Conservation (phyloP, 2,888 invertebrate genomes). For the Linnaemya vulpina region DNA sequence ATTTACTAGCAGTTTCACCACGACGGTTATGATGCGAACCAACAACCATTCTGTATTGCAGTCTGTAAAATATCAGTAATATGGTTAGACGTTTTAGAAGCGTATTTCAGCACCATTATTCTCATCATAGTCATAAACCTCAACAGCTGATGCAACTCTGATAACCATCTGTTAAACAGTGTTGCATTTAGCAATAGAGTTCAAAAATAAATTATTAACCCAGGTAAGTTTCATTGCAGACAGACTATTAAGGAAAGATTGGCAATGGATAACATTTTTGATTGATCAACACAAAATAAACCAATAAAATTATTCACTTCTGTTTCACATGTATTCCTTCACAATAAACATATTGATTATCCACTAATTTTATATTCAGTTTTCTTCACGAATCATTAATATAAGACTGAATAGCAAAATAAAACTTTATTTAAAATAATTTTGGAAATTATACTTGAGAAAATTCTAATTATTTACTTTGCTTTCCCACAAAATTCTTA, state of each 20-base stretch:
- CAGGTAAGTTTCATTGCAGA: slow-evolving; percentile 38
- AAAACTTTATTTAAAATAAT: background rate
- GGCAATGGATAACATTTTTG: no score
- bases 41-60: slow-evolving; percentile 80
- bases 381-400: background rate
- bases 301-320: no score
- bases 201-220: slow-evolving; percentile 45
- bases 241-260: background rate
- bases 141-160: slow-evolving; percentile 45
- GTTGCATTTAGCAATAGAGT: slow-evolving; percentile 29
- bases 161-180: slow-evolving; percentile 28
- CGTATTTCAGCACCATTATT: background rate
- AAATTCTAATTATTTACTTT: slow-evolving; percentile 36
- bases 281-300: no score
- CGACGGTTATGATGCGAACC: slow-evolving; percentile 82
- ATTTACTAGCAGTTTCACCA: slow-evolving; percentile 81
- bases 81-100: background rate
- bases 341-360: slow-evolving; percentile 28
- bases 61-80: slow-evolving; percentile 50
- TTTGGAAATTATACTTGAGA: background rate
- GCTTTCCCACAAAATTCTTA: slow-evolving; percentile 17
- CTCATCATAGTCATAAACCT: slow-evolving; percentile 40
- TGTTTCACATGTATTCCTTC: background rate
- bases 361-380: slow-evolving; percentile 20
- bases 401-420: background rate